phyloP scores from a whole-genome alignment of 1,140 invertebrate genomes.

The Bombyx mandarina region DNA sequence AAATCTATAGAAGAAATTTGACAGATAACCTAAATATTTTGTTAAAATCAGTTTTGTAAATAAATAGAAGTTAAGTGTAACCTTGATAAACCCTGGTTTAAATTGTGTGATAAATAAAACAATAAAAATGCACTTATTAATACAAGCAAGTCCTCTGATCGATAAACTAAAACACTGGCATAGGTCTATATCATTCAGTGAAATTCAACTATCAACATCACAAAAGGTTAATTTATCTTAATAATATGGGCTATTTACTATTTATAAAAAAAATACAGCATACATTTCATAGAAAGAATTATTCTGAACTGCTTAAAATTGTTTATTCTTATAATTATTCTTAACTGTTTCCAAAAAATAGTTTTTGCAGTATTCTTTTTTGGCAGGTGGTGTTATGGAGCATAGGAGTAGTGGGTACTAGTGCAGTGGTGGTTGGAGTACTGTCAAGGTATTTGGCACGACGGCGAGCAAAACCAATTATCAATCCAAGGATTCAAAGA shows the following conservation, averaged over 20 bases:
- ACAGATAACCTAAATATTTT: conserved; percentile 53
- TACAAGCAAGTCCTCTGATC: conserved; percentile 49
- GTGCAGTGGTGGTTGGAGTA: conserved; percentile 74
- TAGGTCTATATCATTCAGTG: conserved; percentile 45
- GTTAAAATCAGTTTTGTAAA: conserved; percentile 1
- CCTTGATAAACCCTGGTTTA: conserved; percentile 1
- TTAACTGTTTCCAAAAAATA: not conserved
- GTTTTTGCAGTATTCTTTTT: conserved; percentile 6
- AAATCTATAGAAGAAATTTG: conserved; percentile 20
- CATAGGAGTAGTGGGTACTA: conserved; percentile 65
- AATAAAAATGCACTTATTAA: conserved; percentile 48
- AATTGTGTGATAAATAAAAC: not conserved
- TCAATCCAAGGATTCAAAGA: conserved; percentile 67
- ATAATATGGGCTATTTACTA: not conserved
- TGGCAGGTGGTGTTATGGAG: conserved; percentile 66
- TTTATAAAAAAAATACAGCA: not conserved
- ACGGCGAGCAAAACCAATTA: conserved; percentile 67
- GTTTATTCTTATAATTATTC: not conserved
- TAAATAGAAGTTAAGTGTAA: conserved; percentile 1
- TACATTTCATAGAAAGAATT: not conserved
- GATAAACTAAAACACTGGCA: conserved; percentile 59
- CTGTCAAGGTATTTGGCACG: conserved; percentile 75
- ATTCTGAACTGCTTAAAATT: not conserved
- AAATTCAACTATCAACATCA: conserved; percentile 55
- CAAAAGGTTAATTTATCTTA: conserved; percentile 45